Evolutionary conservation across 2,797 vertebrate genomes (phyloP).

Genomic region (Pelobates cultripes): DNA sequence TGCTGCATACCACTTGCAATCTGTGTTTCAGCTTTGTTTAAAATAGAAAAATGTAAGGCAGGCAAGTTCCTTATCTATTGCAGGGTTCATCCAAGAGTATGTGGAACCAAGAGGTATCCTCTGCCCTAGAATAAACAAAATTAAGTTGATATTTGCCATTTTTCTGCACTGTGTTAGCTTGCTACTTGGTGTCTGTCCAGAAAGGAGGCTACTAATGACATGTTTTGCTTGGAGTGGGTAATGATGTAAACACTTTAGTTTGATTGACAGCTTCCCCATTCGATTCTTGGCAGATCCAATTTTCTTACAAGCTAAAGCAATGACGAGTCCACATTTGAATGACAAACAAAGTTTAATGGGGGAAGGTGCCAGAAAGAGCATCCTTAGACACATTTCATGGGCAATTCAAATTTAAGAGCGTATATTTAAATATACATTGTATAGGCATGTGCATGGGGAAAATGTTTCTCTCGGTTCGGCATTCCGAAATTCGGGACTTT

Average conservation of each 20-base stretch:
- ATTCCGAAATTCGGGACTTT: too few relatives aligned
- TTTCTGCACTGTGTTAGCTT: conserved; percentile 61
- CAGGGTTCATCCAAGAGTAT: conserved; percentile 62
- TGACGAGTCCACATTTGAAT: conserved; percentile 2
- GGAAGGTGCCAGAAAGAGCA: background rate
- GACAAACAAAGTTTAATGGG: background rate
- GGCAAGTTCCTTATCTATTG: conserved; percentile 58
- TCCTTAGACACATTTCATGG: too few relatives aligned
- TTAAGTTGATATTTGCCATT: conserved; percentile 67
- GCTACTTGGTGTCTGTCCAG: conserved; percentile 65
- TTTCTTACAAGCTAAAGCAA: conserved; percentile 4
- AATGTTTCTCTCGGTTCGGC: too few relatives aligned
- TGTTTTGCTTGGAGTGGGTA: conserved; percentile 65
- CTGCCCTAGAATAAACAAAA: conserved; percentile 69
- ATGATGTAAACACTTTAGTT: conserved; percentile 64
- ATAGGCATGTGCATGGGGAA: too few relatives aligned
- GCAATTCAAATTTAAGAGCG: background rate
- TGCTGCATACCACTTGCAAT: background rate
- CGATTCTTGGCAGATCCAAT: conserved; percentile 3
- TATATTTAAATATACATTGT: too few relatives aligned
- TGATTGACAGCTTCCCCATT: conserved; percentile 38
- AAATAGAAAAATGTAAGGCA: conserved; percentile 13
- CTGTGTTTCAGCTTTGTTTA: background rate
- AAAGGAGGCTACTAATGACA: conserved; percentile 68
- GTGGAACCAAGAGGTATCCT: conserved; percentile 64